Percentiles rank a stretch among this genome's conserved stretches.
Evolutionary conservation across 2,797 vertebrate genomes (phyloP).

Genomic region (Trachops cirrhosus): DNA sequence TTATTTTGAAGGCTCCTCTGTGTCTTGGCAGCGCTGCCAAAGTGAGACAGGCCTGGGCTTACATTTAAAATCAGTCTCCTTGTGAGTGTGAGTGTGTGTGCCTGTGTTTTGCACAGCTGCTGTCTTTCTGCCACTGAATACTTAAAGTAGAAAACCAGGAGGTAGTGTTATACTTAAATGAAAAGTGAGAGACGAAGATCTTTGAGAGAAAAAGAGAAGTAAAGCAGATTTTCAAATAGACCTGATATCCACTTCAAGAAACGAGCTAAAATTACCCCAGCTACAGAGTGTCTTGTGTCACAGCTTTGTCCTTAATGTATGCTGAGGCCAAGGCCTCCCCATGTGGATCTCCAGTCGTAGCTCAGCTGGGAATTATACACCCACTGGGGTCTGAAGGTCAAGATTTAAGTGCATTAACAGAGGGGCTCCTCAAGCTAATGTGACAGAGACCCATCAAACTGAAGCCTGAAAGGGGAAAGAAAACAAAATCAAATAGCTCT

Average conservation of each 20-base stretch:
- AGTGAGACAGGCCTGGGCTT: not conserved
- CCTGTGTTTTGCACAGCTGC: not conserved
- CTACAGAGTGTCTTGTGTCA: not conserved
- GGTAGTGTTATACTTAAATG: not conserved
- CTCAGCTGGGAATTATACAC: constrained; percentile 14
- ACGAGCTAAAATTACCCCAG: constrained; percentile 47
- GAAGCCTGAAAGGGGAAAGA: not conserved
- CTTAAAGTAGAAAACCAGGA: constrained; percentile 42
- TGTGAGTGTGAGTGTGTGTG: not conserved
- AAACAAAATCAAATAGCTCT: constrained; percentile 7
- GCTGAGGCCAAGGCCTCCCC: not conserved
- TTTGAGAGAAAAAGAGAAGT: constrained; percentile 20
- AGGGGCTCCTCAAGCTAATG: not conserved
- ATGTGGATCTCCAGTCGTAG: not conserved
- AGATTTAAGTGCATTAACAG: constrained; percentile 32
- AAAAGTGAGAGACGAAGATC: not conserved
- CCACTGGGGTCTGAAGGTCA: constrained; percentile 5
- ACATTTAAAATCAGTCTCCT: not conserved
- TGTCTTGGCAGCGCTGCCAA: not conserved
- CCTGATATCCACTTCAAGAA: not conserved
- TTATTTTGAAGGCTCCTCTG: constrained; percentile 39
- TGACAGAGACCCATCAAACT: not conserved
- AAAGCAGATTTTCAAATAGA: constrained; percentile 49
- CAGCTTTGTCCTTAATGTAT: constrained; percentile 17
- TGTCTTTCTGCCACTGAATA: constrained; percentile 43